Base-by-base conservation (phyloP, 2,797 vertebrate species). In the Semaprochilodus insignis region DNA sequence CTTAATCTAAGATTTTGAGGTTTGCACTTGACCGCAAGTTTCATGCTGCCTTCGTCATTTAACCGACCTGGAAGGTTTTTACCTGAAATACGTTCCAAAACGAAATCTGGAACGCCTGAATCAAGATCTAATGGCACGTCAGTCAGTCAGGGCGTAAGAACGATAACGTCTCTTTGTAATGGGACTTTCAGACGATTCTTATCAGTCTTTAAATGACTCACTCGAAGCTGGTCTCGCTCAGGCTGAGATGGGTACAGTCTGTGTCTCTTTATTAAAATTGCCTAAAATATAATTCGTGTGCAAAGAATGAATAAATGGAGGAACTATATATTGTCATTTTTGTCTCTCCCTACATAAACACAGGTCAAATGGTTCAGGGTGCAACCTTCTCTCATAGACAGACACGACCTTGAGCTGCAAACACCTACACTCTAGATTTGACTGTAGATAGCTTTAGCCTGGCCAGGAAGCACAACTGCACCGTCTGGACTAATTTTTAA, bases 401-500 rank as follows among this genome's bases (percentile, higher is more conserved):
- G 54, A 69, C 51, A 19, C 10, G 15, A 7, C 51, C 17, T 21
- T 27, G 25, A 31, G 51, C 51, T 54, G 6, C n/a, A 52, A 31
- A 27, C 51, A 54, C 17, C 16, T 55, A 66, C 44, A 57, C 70
- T 65, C 23, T 19, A 62, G 25, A 82, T 65, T 77, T 77, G 74
- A 76, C 57, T 34, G 11, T 44, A 62, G 51, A 77, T 40, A 62
- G 10, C 0, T 72, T 34, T 57, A 77, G 44, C 70, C 34, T 52
- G 65, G 19, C 54, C 65, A 60, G 48, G 55, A 51, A 69, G 66
- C 51, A 75, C 66, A 25, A 11, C n/a, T 7, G 63, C 34, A 57
- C 51, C 72, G 73, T 82, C 74, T 82, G 67, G 57, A 31, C 44
- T 23, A 23, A 6, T 36, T 75, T 57, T 74, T 59, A 40, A 17